Evolutionary conservation across 2,797 vertebrate species (phyloP).

Genomic region (Premnoplex brunnescens): DNA sequence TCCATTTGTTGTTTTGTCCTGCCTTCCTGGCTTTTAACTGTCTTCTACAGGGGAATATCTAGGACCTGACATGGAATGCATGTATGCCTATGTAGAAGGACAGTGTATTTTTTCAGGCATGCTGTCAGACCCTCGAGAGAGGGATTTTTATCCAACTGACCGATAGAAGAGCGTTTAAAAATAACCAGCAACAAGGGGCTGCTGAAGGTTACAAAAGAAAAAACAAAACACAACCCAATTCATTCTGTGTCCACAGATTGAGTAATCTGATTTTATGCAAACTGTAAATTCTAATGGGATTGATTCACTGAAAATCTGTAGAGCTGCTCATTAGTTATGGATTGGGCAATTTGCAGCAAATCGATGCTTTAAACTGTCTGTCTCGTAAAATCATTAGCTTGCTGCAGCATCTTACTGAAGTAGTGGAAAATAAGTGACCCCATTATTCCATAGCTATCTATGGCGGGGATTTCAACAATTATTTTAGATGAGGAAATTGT

Average conservation of each 20-base stretch:
- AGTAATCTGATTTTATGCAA: slow-evolving; percentile 5
- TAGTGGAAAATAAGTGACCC: neutral
- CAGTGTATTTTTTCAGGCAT: slow-evolving; percentile 23
- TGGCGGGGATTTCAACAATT: slow-evolving; percentile 8
- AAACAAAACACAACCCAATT: neutral
- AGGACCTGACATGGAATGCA: neutral
- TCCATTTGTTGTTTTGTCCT: neutral
- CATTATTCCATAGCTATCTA: neutral
- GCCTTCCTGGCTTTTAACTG: neutral
- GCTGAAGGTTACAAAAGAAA: neutral
- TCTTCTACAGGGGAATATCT: neutral
- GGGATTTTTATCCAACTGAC: neutral
- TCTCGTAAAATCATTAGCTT: slow-evolving; percentile 31
- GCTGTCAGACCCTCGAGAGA: neutral
- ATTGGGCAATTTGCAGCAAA: slow-evolving; percentile 47
- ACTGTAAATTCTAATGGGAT: slow-evolving; percentile 40
- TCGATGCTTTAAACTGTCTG: neutral
- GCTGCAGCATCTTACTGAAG: neutral
- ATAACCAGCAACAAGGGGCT: neutral
- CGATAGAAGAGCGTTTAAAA: neutral
- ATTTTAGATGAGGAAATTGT: neutral
- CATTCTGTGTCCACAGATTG: neutral
- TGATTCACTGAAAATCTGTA: slow-evolving; percentile 13
- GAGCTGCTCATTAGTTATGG: slow-evolving; percentile 31
- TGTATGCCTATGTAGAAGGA: neutral